Evolutionary conservation across 1,140 invertebrate genomes (phyloP).

Genomic region (Drosophila parvula): DNA sequence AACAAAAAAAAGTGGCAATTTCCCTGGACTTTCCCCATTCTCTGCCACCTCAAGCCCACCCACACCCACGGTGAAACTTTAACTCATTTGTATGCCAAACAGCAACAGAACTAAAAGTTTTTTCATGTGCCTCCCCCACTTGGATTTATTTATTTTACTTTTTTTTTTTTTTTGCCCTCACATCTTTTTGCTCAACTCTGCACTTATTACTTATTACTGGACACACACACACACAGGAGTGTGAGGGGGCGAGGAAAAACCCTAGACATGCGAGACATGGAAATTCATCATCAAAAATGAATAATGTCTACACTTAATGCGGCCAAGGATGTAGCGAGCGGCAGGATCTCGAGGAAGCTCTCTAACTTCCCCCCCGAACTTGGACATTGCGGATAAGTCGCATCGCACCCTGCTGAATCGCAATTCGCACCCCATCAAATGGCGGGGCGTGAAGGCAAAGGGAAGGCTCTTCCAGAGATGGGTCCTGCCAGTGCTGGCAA

Average conservation of each 20-base stretch:
- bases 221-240: conserved; percentile 39
- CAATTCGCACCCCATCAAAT: conserved; percentile 81
- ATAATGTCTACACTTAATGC: conserved; percentile 83
- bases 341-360: conserved; percentile 4
- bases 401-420: conserved; percentile 71
- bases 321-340: conserved; percentile 42
- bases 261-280: conserved; percentile 81
- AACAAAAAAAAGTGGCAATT: conserved; percentile 36
- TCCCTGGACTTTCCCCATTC: conserved; percentile 11
- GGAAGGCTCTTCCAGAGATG: conserved; percentile 28
- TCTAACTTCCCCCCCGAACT: conserved; percentile 26
- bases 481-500: conserved; percentile 10
- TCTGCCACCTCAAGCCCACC: not conserved
- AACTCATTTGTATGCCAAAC: conserved; percentile 82
- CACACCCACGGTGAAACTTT: conserved; percentile 59
- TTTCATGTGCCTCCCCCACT: conserved; percentile 63
- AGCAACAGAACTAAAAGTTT: conserved; percentile 79
- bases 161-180: conserved; percentile 32
- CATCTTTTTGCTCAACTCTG: conserved; percentile 54
- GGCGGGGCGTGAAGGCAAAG: conserved; percentile 72
- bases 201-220: conserved; percentile 82
- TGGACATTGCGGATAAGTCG: conserved; percentile 60
- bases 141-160: conserved; percentile 53
- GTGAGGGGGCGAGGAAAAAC: conserved; percentile 40
- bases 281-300: conserved; percentile 83